Evolutionary conservation across 2,113 vertebrate species (phyloP), one percentile per base, ranked within the genome.

Genomic region (Polypterus bichir): DNA sequence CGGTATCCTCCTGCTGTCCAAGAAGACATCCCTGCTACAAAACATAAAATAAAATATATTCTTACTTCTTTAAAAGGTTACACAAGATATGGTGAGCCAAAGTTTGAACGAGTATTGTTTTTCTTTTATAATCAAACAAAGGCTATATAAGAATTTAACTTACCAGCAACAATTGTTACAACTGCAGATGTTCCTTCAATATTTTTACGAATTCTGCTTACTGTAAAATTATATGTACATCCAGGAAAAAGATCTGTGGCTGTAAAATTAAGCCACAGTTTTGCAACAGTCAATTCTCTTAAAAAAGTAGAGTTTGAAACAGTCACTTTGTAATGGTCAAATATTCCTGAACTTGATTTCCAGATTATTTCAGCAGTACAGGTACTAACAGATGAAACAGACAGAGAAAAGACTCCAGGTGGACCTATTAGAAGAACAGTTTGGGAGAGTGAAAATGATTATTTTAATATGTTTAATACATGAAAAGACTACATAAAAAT

Each of bases 321-420:
- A 44, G 70, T 78, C 61, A 92, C 81, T 78, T 81, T 79, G 60
- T 90, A 83, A 72, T 87, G 83, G 63, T 88, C 89, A 73, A 92
- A 92, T 47, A 75, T 77, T 54, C 77, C 89, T 6, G 59, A 64
- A 4, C 75, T 77, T 65, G 69, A 62, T 66, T 79, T 83, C 88
- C 90, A 94, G n/a, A 54, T 72, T 67, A 94, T 68, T 53, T 72
- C 73, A 5, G 77, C 79, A 62, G 86, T 87, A 1, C 88, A 86
- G 52, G 79, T 74, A 76, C 85, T 89, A 51, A 77, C 59, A 57
- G 64, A 51, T 70, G 69, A 79, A 67, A 90, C 47, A 46, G 56
- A 72, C 65, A 94, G 79, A 60, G 73, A 76, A 4, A 82, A 89
- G 59, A 92, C 68, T 47, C 77, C 80, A 57, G 83, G 80, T 49